Evolutionary conservation across 2,797 vertebrate species (phyloP).

Genomic region (Sebastes jordani): DNA sequence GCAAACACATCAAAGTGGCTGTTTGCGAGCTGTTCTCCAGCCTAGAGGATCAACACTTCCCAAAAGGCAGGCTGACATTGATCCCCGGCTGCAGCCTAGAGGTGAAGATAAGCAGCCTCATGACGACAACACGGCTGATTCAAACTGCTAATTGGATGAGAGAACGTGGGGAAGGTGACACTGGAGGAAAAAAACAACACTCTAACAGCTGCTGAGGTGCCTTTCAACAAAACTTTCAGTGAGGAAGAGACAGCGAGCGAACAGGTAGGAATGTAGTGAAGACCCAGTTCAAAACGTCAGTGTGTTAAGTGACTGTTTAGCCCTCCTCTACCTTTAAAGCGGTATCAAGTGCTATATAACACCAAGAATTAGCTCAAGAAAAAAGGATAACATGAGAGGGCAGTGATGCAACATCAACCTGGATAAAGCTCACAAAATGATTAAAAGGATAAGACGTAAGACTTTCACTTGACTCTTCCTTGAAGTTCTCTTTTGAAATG

Average conservation of each 20-base stretch:
- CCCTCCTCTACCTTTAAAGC: background rate
- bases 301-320: background rate
- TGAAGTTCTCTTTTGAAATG: background rate
- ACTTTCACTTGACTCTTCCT: background rate
- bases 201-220: background rate
- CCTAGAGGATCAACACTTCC: slow-evolving; percentile 37
- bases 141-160: background rate
- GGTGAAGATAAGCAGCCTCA: slow-evolving; percentile 25
- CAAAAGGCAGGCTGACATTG: slow-evolving; percentile 7
- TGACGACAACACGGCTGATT: background rate
- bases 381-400: background rate
- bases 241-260: background rate
- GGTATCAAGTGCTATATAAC: background rate
- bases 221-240: background rate
- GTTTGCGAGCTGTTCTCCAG: background rate
- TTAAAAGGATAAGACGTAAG: background rate
- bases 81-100: slow-evolving; percentile 36
- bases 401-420: background rate
- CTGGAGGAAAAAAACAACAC: background rate
- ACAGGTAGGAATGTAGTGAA: background rate
- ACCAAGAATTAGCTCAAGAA: background rate
- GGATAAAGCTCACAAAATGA: background rate
- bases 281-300: background rate
- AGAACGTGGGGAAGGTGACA: background rate
- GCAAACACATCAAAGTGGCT: slow-evolving; percentile 25